Conservation (phyloP, 2,797 vertebrate genomes). For the Sebastes aleutianus region DNA sequence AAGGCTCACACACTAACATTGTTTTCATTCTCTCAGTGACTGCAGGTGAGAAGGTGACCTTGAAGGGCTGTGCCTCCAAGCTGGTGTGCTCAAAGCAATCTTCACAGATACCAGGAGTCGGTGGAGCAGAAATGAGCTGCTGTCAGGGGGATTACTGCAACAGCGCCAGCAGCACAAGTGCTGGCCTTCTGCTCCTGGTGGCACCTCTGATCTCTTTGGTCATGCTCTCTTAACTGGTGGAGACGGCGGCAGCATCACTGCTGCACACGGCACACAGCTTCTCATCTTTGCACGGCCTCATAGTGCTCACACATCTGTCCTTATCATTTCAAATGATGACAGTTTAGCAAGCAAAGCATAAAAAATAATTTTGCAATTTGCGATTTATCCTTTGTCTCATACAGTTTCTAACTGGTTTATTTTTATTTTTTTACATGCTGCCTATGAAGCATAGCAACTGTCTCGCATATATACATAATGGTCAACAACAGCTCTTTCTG, state of each 20-base stretch:
- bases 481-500: background rate
- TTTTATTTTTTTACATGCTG: background rate
- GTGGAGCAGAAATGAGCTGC: background rate
- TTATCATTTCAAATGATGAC: background rate
- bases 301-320: background rate
- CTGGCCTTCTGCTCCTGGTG: constrained; percentile 45
- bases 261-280: background rate
- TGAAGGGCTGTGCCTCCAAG: constrained; percentile 64
- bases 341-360: background rate
- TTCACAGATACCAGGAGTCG: rapidly evolving
- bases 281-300: background rate
- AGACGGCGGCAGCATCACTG: background rate
- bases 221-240: constrained; percentile 6
- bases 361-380: background rate
- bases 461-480: background rate
- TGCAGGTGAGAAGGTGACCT: rapidly evolving
- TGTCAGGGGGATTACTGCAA: constrained; percentile 66
- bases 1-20: background rate
- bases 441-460: background rate
- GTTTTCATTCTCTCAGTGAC: constrained; percentile 25
- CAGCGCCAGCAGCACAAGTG: constrained; percentile 9
- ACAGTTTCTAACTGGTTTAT: background rate
- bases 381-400: background rate
- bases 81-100: background rate
- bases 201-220: constrained; percentile 30